These are phyloP conservation scores for Cotesia glomerata DNA, from an alignment of 1,140 invertebrate species.

Conservation along the genomic window DNA sequence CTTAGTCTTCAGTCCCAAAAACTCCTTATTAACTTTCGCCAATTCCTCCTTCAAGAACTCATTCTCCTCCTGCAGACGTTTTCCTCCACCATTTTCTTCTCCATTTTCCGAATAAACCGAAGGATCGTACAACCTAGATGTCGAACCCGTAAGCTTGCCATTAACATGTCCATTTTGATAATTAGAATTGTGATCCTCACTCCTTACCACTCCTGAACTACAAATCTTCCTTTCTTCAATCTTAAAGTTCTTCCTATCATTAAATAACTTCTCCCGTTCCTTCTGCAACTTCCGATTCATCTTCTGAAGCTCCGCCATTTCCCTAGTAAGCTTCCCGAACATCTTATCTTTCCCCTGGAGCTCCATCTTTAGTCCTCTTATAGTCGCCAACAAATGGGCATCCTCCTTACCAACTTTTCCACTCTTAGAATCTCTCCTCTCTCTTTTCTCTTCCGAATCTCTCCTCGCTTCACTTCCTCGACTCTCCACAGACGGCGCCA, in stretches of 20 bases:
- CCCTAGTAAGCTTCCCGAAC: constrained; percentile 72
- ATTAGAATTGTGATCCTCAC: constrained; percentile 59
- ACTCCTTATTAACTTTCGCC: constrained; percentile 69
- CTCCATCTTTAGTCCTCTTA: constrained; percentile 77
- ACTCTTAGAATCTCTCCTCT: constrained; percentile 38
- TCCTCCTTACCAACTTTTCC: constrained; percentile 69
- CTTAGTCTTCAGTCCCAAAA: constrained; percentile 75
- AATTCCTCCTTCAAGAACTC: constrained; percentile 68
- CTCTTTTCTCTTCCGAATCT: constrained; percentile 39
- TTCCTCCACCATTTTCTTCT: constrained; percentile 57
- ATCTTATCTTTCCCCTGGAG: constrained; percentile 75
- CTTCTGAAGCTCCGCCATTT: constrained; percentile 76
- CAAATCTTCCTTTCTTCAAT: constrained; percentile 41
- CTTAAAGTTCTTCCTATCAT: constrained; percentile 48
- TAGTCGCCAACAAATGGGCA: constrained; percentile 76
- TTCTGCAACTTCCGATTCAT: constrained; percentile 76
- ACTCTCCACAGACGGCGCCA: constrained; percentile 10
- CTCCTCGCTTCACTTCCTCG: constrained; percentile 26
- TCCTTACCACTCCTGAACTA: constrained; percentile 42
- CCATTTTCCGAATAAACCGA: constrained; percentile 61
- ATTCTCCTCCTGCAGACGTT: constrained; percentile 65
- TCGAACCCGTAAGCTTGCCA: constrained; percentile 55
- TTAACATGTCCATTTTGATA: constrained; percentile 60
- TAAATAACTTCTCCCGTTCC: constrained; percentile 70
- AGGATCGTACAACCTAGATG: constrained; percentile 60